These are phyloP conservation scores for Tetramorium simillimum DNA, from an alignment of 1,140 invertebrate genomes.

Conservation along the genomic window DNA sequence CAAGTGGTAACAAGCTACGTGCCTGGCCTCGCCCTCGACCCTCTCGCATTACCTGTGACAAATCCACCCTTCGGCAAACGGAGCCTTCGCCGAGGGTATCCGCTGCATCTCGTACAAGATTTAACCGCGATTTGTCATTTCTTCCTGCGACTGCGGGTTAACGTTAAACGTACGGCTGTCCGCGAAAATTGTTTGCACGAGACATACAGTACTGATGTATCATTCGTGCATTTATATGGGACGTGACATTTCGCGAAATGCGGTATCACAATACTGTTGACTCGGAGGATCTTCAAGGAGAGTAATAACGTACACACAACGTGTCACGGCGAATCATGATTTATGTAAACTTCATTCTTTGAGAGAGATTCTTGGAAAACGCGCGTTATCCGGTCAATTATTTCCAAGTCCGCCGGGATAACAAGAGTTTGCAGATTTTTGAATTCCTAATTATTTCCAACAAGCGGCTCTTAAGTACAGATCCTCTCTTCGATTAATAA, in stretches of 20 bases:
- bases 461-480: not conserved
- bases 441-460: slow-evolving; percentile 5
- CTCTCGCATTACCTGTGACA: slow-evolving; percentile 68
- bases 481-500: slow-evolving; percentile 42
- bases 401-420: not conserved
- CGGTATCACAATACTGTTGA: not conserved
- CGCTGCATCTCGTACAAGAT: slow-evolving; percentile 33
- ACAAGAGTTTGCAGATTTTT: no score
- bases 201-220: not conserved
- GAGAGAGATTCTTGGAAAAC: not conserved
- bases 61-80: slow-evolving; percentile 67
- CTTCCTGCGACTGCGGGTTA: not conserved
- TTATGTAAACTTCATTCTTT: not conserved
- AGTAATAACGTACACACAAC: not conserved
- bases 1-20: slow-evolving; percentile 81
- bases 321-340: not conserved
- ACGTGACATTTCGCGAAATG: slow-evolving; percentile 1
- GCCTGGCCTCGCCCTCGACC: slow-evolving; percentile 62
- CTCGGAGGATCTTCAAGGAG: not conserved
- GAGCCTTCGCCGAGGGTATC: not conserved
- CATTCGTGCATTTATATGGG: not conserved
- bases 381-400: not conserved
- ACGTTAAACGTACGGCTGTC: slow-evolving; percentile 14
- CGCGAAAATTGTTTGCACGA: slow-evolving; percentile 25
- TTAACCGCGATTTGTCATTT: slow-evolving; percentile 60